Evolutionary conservation across 2,797 vertebrate species (phyloP).

Genomic region (Rhadinocentrus ornatus): DNA sequence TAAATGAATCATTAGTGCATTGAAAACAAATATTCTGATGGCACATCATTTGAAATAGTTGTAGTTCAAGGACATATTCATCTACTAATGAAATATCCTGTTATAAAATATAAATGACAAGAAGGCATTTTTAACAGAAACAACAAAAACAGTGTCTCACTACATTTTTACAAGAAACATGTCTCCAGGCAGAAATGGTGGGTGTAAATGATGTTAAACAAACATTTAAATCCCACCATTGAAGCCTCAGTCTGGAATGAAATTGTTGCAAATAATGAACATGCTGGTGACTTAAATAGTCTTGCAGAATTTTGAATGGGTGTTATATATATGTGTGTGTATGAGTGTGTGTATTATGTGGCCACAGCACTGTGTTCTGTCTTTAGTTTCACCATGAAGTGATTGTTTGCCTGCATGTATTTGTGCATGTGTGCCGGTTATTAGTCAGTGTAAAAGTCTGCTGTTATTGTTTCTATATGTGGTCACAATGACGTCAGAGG

Average conservation of each 20-base stretch:
- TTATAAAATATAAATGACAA: slow-evolving; percentile 14
- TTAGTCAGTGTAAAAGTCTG: slow-evolving; percentile 8
- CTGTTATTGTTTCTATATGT: background rate
- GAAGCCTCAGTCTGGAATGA: background rate
- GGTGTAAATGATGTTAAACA: slow-evolving; percentile 29
- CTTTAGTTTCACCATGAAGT: no score
- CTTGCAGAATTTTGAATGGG: background rate
- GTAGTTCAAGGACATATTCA: background rate
- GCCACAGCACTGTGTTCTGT: no score
- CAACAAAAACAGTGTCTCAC: background rate
- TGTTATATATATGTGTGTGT: background rate
- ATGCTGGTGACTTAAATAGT: background rate
- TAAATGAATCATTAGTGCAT: background rate
- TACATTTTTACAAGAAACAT: slow-evolving; percentile 8
- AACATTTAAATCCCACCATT: slow-evolving; percentile 10
- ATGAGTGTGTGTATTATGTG: no score
- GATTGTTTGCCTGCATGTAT: no score
- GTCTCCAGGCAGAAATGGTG: slow-evolving; percentile 9
- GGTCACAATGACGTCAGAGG: slow-evolving; percentile 25
- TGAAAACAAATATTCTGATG: background rate
- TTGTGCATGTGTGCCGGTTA: background rate
- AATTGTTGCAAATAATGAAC: background rate
- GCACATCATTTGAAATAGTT: background rate
- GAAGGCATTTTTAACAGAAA: background rate
- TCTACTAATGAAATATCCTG: slow-evolving; percentile 15